phyloP scores from a whole-genome alignment of 2,113 vertebrate genomes.

The Reinhardtius hippoglossoides region DNA sequence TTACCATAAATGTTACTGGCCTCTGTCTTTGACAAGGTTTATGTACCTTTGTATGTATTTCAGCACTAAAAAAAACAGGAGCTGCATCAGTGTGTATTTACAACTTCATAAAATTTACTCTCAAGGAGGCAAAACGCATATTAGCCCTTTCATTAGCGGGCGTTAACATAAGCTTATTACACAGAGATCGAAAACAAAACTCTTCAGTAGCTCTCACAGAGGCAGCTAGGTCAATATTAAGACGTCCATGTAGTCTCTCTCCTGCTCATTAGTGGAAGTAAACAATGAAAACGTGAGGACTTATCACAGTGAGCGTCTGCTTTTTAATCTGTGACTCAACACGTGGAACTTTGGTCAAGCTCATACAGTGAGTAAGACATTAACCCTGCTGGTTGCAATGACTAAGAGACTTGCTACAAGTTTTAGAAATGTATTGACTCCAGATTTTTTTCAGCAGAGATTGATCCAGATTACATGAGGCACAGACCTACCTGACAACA shows the following conservation, averaged over 20 bases:
- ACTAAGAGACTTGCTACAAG: neutral
- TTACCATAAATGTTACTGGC: neutral
- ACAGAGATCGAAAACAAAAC: constrained; percentile 54
- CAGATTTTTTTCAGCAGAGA: no score
- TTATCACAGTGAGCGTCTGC: neutral
- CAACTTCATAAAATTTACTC: constrained; percentile 56
- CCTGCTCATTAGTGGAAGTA: constrained; percentile 8
- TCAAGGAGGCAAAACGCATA: constrained; percentile 39
- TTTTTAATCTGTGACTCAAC: constrained; percentile 3
- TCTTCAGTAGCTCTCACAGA: constrained; percentile 27
- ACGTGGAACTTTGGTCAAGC: constrained; percentile 7
- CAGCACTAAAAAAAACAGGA: constrained; percentile 1
- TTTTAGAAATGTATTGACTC: neutral
- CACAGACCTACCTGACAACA: neutral
- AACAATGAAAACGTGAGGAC: constrained; percentile 42
- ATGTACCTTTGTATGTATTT: neutral
- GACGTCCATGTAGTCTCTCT: constrained; percentile 1
- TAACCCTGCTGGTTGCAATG: neutral
- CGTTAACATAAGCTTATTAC: constrained; percentile 72
- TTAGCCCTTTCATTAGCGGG: constrained; percentile 53
- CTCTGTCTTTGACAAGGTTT: constrained; percentile 5
- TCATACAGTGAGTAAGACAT: constrained; percentile 8
- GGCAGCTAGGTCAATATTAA: neutral
- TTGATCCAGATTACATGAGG: neutral
- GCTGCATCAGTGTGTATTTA: constrained; percentile 17